These are phyloP conservation scores for Atherix ibis DNA, from an alignment of 2,888 invertebrate genomes.

Conservation along the genomic window DNA sequence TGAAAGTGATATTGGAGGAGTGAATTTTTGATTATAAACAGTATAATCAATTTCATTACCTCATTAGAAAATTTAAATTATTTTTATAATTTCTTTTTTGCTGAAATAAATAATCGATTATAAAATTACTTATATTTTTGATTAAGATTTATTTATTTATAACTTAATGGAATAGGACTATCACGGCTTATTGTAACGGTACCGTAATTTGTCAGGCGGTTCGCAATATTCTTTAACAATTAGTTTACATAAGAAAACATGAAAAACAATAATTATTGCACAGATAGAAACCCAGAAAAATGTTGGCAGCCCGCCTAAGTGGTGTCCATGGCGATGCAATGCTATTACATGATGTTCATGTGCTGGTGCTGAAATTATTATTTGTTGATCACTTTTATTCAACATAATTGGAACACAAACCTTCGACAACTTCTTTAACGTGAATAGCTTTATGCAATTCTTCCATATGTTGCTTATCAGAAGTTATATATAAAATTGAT, in stretches of 20 bases:
- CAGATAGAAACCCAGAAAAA: conserved; percentile 85
- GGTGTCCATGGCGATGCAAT: conserved; percentile 78
- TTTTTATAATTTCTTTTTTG: too few species aligned
- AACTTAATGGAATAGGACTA: conserved; percentile 9
- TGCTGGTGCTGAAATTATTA: conserved; percentile 48
- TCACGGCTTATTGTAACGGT: conserved; percentile 56
- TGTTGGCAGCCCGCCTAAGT: conserved; percentile 75
- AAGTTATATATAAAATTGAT: conserved; percentile 78
- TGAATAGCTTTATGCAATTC: conserved; percentile 82
- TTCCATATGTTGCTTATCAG: conserved; percentile 78
- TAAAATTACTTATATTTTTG: too few species aligned
- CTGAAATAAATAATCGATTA: too few species aligned
- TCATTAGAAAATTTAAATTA: too few species aligned
- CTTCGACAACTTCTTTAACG: conserved; percentile 62
- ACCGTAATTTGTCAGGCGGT: conserved; percentile 47
- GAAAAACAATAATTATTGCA: conserved; percentile 76
- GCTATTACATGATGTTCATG: conserved; percentile 84
- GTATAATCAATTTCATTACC: too few species aligned
- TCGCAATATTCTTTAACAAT: conserved; percentile 82
- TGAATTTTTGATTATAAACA: too few species aligned
- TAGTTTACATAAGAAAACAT: conserved; percentile 80
- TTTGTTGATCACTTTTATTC: not conserved
- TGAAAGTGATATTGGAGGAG: too few species aligned
- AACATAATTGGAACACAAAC: conserved; percentile 14
- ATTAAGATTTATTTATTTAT: too few species aligned